A percentile compares a stretch with the other conserved stretches of the same genome.
phyloP scores from a whole-genome alignment of 2,113 vertebrate species.

The Neolamprologus longior region DNA sequence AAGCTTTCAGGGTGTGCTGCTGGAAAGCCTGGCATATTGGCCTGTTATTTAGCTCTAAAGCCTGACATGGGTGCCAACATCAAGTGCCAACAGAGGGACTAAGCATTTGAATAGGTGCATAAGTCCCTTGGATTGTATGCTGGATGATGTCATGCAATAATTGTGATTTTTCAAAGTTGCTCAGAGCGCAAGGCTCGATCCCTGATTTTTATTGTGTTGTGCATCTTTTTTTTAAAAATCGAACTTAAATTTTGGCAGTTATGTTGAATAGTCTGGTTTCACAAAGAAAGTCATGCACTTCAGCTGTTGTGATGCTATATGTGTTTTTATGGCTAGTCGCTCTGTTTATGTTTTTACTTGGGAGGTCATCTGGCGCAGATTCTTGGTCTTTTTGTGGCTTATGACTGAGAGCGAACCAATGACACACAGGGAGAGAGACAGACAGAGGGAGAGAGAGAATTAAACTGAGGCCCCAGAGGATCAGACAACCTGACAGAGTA shows the following conservation, averaged over 20 bases:
- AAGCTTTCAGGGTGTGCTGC: constrained; percentile 46
- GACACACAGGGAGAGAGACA: background rate
- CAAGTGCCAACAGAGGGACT: constrained; percentile 29
- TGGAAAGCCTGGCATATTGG: constrained; percentile 52
- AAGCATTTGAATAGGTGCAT: constrained; percentile 28
- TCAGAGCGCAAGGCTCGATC: background rate
- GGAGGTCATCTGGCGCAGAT: constrained; percentile 29
- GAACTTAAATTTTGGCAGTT: background rate
- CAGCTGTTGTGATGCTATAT: constrained; percentile 20
- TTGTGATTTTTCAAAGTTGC: background rate
- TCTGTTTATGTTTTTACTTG: constrained; percentile 34
- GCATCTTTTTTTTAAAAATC: rapidly evolving
- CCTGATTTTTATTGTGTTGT: background rate
- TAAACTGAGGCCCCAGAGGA: constrained; percentile 45
- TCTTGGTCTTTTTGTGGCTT: constrained; percentile 28
- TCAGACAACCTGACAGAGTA: constrained; percentile 67
- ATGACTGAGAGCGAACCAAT: constrained; percentile 1
- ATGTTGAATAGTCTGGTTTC: background rate
- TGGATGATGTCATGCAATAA: constrained; percentile 35
- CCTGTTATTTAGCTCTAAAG: constrained; percentile 55
- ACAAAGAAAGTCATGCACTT: background rate
- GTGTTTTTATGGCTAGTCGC: constrained; percentile 12
- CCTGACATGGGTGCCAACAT: constrained; percentile 28
- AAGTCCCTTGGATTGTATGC: constrained; percentile 12
- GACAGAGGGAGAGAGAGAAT: constrained; percentile 26